phyloP scores from a whole-genome alignment of 2,113 vertebrate genomes.

The Callionymus lyra region DNA sequence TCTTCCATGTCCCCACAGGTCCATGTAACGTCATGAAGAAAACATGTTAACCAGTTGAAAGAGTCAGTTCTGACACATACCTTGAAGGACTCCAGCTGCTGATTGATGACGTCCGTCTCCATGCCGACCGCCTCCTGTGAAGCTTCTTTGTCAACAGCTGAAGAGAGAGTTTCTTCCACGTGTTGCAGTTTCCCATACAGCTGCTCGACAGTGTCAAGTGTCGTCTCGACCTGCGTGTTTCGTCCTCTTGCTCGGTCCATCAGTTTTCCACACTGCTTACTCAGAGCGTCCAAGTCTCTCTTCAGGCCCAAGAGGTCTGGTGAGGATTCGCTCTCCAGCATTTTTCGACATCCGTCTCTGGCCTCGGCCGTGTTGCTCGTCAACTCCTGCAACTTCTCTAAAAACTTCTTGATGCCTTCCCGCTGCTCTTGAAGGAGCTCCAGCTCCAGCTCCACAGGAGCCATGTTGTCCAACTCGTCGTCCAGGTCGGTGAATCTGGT shows the following conservation, averaged over 20 bases:
- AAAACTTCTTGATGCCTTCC: slow-evolving; percentile 71
- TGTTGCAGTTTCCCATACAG: slow-evolving; percentile 73
- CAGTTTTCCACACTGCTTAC: slow-evolving; percentile 90
- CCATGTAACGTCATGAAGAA: no score
- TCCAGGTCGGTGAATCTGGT: slow-evolving; percentile 87
- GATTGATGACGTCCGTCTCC: slow-evolving; percentile 92
- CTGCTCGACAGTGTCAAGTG: slow-evolving; percentile 71
- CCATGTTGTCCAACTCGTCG: slow-evolving; percentile 91
- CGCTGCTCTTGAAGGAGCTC: slow-evolving; percentile 71
- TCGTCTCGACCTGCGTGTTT: slow-evolving; percentile 73
- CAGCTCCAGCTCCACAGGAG: slow-evolving; percentile 76
- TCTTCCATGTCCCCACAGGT: no score
- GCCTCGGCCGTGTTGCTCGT: slow-evolving; percentile 75
- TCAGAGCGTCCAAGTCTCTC: slow-evolving; percentile 86
- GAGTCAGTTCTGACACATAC: slow-evolving; percentile 46
- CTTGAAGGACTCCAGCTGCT: slow-evolving; percentile 88
- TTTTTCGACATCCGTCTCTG: slow-evolving; percentile 82
- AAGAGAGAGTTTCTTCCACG: slow-evolving; percentile 64
- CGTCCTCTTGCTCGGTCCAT: slow-evolving; percentile 80
- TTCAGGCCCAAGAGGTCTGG: slow-evolving; percentile 88
- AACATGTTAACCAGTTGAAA: no score
- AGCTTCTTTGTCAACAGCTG: slow-evolving; percentile 77
- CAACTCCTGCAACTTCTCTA: slow-evolving; percentile 79
- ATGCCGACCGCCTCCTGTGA: slow-evolving; percentile 86
- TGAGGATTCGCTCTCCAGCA: slow-evolving; percentile 81